These are phyloP conservation scores for Pelecanoides urinatrix DNA, from an alignment of 2,113 vertebrate genomes.

Conservation along the genomic window DNA sequence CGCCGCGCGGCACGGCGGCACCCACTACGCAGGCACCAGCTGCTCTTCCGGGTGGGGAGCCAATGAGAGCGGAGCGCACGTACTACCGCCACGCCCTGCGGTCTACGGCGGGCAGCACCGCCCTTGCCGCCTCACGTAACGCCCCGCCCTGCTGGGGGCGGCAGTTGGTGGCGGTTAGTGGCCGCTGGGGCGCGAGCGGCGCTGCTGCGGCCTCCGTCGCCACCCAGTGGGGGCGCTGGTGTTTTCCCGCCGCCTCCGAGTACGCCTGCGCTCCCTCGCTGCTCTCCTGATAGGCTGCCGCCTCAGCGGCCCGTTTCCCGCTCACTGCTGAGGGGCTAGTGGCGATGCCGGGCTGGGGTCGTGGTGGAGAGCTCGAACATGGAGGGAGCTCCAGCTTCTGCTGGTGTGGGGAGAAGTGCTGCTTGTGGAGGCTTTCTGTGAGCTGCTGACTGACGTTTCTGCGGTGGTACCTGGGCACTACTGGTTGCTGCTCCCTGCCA, in stretches of 20 bases:
- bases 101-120: fast-evolving
- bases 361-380: fast-evolving
- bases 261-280: too few relatives aligned
- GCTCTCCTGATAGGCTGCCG: too few relatives aligned
- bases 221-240: fast-evolving
- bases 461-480: background rate
- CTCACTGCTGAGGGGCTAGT: background rate
- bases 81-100: background rate
- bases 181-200: fast-evolving
- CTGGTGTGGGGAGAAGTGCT: fast-evolving
- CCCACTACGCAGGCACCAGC: background rate
- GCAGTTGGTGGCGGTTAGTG: background rate
- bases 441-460: fast-evolving
- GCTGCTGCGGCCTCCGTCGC: too few relatives aligned
- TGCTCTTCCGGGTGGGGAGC: background rate
- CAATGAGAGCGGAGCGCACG: background rate
- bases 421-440: background rate
- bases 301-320: fast-evolving
- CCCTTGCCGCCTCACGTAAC: fast-evolving
- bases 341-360: fast-evolving
- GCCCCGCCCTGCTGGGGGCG: too few relatives aligned
- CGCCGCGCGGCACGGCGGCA: fast-evolving
- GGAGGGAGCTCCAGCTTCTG: fast-evolving
- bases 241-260: background rate
- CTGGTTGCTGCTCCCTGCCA: background rate